Percentiles rank a stretch among this genome's conserved stretches.
Evolutionary conservation across 2,113 vertebrate genomes (phyloP).

Genomic region (Verasper variegatus): DNA sequence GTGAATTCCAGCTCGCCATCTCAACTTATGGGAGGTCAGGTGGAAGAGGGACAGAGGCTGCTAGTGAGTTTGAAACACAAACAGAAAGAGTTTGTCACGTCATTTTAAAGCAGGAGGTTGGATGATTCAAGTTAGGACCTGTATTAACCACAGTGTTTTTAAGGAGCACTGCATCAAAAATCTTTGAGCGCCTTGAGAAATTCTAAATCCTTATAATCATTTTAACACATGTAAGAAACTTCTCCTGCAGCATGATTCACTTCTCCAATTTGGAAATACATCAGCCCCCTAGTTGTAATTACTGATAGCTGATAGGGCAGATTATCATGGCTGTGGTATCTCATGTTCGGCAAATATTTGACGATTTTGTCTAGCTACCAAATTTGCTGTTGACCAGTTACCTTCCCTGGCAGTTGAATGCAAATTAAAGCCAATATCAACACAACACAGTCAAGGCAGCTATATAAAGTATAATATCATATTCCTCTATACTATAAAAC

Average conservation of each 20-base stretch:
- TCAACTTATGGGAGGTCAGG: conserved; percentile 45
- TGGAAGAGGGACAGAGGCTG: conserved; percentile 10
- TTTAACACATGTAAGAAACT: not conserved
- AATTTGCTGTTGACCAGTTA: not conserved
- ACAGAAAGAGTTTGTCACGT: not conserved
- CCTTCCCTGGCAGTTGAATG: not conserved
- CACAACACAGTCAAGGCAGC: no score
- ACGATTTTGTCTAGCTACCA: not conserved
- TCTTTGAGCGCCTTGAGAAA: no score
- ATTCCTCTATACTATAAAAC: no score
- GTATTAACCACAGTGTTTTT: not conserved
- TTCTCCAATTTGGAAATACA: not conserved
- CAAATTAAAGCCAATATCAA: no score
- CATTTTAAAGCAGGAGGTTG: not conserved
- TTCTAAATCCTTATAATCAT: not conserved
- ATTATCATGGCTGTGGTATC: not conserved
- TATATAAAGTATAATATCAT: no score
- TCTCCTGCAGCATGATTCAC: not conserved
- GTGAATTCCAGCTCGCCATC: conserved; percentile 47
- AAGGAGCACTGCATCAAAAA: not conserved
- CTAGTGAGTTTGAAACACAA: conserved; percentile 1
- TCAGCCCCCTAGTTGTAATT: not conserved
- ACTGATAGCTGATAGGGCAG: not conserved
- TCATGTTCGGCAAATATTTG: not conserved
- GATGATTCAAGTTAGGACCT: not conserved